Percentiles rank a stretch among this genome's conserved stretches.
Evolutionary conservation across 2,113 vertebrate genomes (phyloP).

Genomic region (Ascaphus truei): DNA sequence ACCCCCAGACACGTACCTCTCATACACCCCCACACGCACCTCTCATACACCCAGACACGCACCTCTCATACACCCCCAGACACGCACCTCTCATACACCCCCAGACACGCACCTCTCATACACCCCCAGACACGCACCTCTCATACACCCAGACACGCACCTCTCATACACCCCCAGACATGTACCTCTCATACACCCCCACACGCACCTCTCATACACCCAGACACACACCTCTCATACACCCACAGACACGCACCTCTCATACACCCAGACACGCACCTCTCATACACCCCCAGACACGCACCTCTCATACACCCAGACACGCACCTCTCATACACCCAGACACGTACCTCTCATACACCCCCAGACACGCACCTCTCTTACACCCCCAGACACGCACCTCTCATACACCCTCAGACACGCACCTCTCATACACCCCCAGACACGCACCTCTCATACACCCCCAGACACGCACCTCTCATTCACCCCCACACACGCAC

Average conservation of each 20-base stretch:
- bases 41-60: slow-evolving; percentile 7
- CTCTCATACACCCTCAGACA: neutral
- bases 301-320: neutral
- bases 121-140: neutral
- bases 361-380: neutral
- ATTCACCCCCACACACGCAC: neutral
- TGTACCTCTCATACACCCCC: neutral
- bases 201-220: no score
- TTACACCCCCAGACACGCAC: slow-evolving; percentile 1
- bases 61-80: no score
- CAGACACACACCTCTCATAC: neutral
- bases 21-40: neutral
- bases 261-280: neutral
- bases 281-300: neutral
- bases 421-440: no score
- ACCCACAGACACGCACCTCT: no score
- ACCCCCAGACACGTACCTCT: neutral
- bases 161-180: neutral
- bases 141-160: neutral
- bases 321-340: no score
- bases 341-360: neutral
- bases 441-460: neutral
- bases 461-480: neutral
- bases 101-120: no score
- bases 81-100: neutral